Base-by-base conservation (phyloP, 2,888 invertebrate genomes). In the Pantelozetes paolii region DNA sequence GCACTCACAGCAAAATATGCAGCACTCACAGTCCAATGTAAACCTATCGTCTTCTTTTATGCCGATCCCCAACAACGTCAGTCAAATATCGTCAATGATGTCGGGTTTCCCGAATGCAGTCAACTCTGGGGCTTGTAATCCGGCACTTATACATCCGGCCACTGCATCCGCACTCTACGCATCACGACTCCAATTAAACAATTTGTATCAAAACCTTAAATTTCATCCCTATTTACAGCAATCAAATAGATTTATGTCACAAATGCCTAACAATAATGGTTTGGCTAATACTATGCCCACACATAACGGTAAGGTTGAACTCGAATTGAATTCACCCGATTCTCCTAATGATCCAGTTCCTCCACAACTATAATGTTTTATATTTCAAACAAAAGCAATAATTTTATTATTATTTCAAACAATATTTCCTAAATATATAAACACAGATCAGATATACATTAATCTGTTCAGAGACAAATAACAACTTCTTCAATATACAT, bases 171-270 rank as follows among this genome's bases (percentile, higher is more conserved):
- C 73, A 28, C 67, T 73, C 40, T 73, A 73, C 30, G 67, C 73
- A 48, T 48, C 75, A 9, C 73, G 76, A 50, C 71, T 77, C 20
- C 77, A 62, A 32, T 32, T 62, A 18, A 62, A 62, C 18, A 62
- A 62, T 62, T 62, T 62, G 18, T 62, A 62, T 62, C 62, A 62
- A 32, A 62, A 62, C 62, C 32, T 30, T 1, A 62, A 62, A 62
- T 62, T 62, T 62, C 62, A 62, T 62, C 62, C 62, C 2, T 62
- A 62, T 62, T 26, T 62, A n/a, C 57, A 57, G 32, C 62, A 28
- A 23, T 13, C 45, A 18, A 45, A 45, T 18, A 62, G 62, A 62
- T 62, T 62, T 62, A 28, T 62, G 32, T 62, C 62, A 28, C 32
- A 45, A 45, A 45, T n/a, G 62, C 62, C 3, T 13, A 32, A 18